Evolutionary conservation across 64 coral and sea anemone species (phyloP).

Genomic region (Orbicella faveolata): DNA sequence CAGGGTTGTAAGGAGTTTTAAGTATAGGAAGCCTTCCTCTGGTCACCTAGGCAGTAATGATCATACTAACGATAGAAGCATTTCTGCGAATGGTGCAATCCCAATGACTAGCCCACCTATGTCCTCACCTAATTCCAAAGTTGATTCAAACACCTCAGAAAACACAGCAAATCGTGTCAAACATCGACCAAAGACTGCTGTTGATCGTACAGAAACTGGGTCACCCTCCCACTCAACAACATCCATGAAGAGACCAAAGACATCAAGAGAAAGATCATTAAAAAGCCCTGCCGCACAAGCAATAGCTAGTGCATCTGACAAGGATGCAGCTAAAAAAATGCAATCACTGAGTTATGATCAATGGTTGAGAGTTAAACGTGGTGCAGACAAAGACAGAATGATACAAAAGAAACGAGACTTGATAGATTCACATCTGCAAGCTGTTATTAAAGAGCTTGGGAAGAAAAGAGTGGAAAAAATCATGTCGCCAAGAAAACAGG

Average conservation of each 20-base stretch:
- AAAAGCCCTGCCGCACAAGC: background rate
- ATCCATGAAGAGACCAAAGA: conserved; percentile 56
- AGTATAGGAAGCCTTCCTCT: conserved; percentile 2
- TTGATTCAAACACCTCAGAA: background rate
- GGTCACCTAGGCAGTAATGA: background rate
- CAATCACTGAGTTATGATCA: conserved; percentile 74
- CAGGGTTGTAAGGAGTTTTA: conserved; percentile 65
- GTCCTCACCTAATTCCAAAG: background rate
- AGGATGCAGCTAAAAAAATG: conserved; percentile 47
- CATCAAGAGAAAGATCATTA: conserved; percentile 22
- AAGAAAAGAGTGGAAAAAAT: conserved; percentile 82
- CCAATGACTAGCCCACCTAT: background rate
- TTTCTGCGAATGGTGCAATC: background rate
- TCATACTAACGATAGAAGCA: background rate
- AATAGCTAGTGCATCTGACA: background rate
- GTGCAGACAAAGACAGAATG: conserved; percentile 51
- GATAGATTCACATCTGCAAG: conserved; percentile 77
- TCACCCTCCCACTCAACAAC: conserved; percentile 4
- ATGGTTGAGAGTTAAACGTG: conserved; percentile 73
- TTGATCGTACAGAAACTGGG: background rate
- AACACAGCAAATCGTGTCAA: background rate
- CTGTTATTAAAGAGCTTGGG: conserved; percentile 77
- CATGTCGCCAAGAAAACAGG: conserved; percentile 65
- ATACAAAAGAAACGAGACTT: conserved; percentile 68
- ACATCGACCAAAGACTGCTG: conserved; percentile 13